These are phyloP conservation scores for Solea senegalensis DNA, from an alignment of 2,113 vertebrate species.

Conservation along the genomic window DNA sequence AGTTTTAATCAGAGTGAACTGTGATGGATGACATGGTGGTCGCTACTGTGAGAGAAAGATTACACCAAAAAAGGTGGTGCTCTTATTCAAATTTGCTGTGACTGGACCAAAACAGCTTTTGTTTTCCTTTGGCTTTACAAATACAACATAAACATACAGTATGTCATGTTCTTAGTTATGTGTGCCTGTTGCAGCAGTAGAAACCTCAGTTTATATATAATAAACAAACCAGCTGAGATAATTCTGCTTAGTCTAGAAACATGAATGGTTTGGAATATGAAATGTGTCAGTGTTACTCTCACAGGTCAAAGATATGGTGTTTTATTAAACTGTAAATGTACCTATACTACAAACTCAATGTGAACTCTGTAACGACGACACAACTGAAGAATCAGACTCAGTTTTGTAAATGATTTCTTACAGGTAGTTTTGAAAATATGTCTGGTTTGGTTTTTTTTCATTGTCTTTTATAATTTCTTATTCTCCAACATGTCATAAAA, in stretches of 20 bases:
- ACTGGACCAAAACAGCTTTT: slow-evolving; percentile 57
- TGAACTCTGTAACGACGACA: slow-evolving; percentile 61
- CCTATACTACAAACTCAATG: slow-evolving; percentile 61
- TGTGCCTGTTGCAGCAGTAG: slow-evolving; percentile 48
- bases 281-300: slow-evolving; percentile 60
- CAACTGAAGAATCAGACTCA: slow-evolving; percentile 48
- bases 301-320: slow-evolving; percentile 50
- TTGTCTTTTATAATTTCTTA: slow-evolving; percentile 62
- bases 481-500: slow-evolving; percentile 38
- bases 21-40: neutral
- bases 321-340: slow-evolving; percentile 69
- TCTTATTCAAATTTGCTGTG: slow-evolving; percentile 39
- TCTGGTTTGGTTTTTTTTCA: slow-evolving; percentile 59
- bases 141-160: slow-evolving; percentile 44
- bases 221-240: slow-evolving; percentile 41
- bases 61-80: slow-evolving; percentile 13
- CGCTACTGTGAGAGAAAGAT: neutral
- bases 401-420: slow-evolving; percentile 73
- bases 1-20: slow-evolving; percentile 3
- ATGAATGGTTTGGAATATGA: slow-evolving; percentile 59
- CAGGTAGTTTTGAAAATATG: slow-evolving; percentile 58
- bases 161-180: slow-evolving; percentile 53
- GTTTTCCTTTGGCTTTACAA: slow-evolving; percentile 52
- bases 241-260: slow-evolving; percentile 60
- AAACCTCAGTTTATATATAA: slow-evolving; percentile 36